phyloP scores from a whole-genome alignment of 2,113 vertebrate species.

The Hyaena hyaena region DNA sequence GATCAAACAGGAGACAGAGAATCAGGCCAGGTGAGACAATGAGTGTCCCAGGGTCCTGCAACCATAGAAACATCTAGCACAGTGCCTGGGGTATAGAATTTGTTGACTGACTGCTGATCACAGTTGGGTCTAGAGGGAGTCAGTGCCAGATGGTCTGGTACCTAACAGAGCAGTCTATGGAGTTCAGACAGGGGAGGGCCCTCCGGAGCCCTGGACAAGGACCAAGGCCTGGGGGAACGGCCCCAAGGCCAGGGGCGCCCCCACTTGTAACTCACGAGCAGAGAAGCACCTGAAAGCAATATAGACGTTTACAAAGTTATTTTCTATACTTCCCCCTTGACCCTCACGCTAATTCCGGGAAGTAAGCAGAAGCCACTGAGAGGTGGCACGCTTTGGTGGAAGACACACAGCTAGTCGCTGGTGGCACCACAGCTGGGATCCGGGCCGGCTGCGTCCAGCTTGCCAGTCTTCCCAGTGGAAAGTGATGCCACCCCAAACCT shows the following conservation, averaged over 20 bases:
- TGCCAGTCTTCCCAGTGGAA: background rate
- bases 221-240: background rate
- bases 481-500: background rate
- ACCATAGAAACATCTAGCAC: background rate
- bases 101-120: constrained; percentile 28
- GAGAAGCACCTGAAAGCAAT: background rate
- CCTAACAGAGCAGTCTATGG: background rate
- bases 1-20: constrained; percentile 42
- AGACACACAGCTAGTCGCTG: background rate
- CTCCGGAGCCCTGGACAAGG: background rate
- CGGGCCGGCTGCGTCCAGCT: no score
- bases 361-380: background rate
- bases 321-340: background rate
- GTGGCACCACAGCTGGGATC: fast-evolving
- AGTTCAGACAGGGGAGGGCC: background rate
- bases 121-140: background rate
- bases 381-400: background rate
- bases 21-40: constrained; percentile 63
- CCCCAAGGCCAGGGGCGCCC: background rate
- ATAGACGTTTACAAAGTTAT: background rate
- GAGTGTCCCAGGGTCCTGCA: background rate
- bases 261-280: background rate
- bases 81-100: background rate
- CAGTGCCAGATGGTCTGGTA: background rate
- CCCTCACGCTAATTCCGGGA: background rate